Conservation (phyloP, 2,113 vertebrate genomes). For the Lophotis ruficrista region DNA sequence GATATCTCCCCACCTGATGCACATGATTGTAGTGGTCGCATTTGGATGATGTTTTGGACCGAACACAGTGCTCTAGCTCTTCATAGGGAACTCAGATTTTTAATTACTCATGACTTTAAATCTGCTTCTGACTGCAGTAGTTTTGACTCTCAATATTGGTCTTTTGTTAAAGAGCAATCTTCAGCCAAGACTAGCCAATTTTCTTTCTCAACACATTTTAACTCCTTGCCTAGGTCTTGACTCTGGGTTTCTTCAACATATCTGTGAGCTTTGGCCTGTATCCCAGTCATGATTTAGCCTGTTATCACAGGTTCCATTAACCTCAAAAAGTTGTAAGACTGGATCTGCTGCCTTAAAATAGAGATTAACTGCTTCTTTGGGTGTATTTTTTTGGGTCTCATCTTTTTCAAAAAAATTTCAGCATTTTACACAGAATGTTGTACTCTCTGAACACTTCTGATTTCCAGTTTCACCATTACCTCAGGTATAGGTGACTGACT, state of each 20-base stretch:
- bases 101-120: not conserved
- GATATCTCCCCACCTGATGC: not conserved
- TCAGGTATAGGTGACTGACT: not conserved
- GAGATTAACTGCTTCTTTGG: not conserved
- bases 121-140: not conserved
- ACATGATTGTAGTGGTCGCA: not conserved
- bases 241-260: not conserved
- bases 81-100: not conserved
- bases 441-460: not conserved
- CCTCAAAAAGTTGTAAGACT: not conserved
- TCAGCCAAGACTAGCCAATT: not conserved
- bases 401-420: not conserved
- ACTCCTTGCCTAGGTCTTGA: not conserved
- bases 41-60: not conserved
- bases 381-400: not conserved
- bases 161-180: not conserved
- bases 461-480: not conserved
- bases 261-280: not conserved
- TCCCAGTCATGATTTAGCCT: not conserved
- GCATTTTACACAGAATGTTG: not conserved
- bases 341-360: not conserved
- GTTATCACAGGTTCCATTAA: conserved; percentile 2
- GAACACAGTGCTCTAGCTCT: not conserved
- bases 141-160: not conserved
- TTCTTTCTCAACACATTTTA: not conserved